Conservation (phyloP, 2,888 invertebrate genomes). For the Cinara cedri region DNA sequence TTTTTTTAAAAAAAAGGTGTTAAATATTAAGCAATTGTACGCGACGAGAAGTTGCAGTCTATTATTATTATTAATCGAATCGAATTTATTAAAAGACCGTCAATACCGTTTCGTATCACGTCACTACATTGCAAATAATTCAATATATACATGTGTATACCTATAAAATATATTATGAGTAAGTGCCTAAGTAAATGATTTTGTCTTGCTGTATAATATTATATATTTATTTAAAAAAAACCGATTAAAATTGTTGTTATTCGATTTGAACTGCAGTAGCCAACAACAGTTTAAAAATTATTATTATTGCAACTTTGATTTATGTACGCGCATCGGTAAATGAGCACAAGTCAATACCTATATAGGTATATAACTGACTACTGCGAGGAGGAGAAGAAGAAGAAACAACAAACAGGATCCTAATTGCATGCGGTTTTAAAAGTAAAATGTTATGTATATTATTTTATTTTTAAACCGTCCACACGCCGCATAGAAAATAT, state of each 20-base stretch:
- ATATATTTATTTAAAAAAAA: conserved; percentile 12
- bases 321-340: conserved; percentile 9
- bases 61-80: conserved; percentile 25
- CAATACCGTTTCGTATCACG: too few relatives aligned
- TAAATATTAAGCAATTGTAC: background rate
- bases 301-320: conserved; percentile 30
- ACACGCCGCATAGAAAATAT: too few relatives aligned
- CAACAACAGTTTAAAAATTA: background rate
- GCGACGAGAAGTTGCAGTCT: background rate
- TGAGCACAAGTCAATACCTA: background rate
- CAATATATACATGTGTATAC: too few relatives aligned
- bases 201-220: too few relatives aligned
- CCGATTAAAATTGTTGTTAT: background rate
- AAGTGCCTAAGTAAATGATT: too few relatives aligned
- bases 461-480: conserved; percentile 16
- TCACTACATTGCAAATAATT: background rate
- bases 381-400: background rate
- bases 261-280: background rate
- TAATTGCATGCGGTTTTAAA: conserved; percentile 29
- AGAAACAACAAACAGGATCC: conserved; percentile 32
- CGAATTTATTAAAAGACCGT: too few relatives aligned
- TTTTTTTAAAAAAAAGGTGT: too few relatives aligned
- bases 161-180: too few relatives aligned
- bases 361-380: too few relatives aligned
- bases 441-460: conserved; percentile 6